phyloP scores from a whole-genome alignment of 1,140 invertebrate species.

The Centruroides sculpturatus region DNA sequence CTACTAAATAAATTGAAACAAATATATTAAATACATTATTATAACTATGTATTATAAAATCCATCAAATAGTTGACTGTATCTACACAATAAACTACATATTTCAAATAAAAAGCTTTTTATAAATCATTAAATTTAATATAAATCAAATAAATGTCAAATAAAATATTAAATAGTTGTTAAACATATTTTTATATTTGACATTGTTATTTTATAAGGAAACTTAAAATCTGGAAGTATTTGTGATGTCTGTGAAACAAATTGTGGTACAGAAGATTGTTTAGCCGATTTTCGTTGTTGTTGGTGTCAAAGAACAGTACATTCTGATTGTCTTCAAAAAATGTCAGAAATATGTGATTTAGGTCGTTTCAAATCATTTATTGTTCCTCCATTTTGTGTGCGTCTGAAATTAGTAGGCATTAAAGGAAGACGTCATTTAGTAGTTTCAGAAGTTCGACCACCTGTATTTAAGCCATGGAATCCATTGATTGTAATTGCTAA shows the following conservation, averaged over 20 bases:
- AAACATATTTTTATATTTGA: neutral
- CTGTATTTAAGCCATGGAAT: conserved; percentile 28
- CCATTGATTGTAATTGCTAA: conserved; percentile 50
- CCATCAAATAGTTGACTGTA: too few relatives aligned
- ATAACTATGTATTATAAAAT: too few relatives aligned
- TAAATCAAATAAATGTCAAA: too few relatives aligned
- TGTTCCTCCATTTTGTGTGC: conserved; percentile 35
- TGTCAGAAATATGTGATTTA: conserved; percentile 30
- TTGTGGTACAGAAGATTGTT: conserved; percentile 44
- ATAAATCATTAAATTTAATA: too few relatives aligned
- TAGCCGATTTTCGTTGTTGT: conserved; percentile 63
- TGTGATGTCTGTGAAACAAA: conserved; percentile 54
- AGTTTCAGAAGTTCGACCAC: conserved; percentile 25
- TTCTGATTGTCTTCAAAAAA: conserved; percentile 37
- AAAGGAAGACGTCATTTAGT: conserved; percentile 24
- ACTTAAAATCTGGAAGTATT: conserved; percentile 43
- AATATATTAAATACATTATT: too few relatives aligned
- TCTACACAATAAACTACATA: too few relatives aligned
- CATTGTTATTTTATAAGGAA: conserved; percentile 35
- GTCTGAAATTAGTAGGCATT: conserved; percentile 24
- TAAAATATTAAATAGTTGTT: neutral
- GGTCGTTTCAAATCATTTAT: conserved; percentile 28
- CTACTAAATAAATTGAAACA: too few relatives aligned
- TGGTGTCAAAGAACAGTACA: conserved; percentile 76
- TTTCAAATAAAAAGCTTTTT: too few relatives aligned